These are phyloP conservation scores for Megathymus violae DNA, from an alignment of 1,140 invertebrate species.

Conservation along the genomic window DNA sequence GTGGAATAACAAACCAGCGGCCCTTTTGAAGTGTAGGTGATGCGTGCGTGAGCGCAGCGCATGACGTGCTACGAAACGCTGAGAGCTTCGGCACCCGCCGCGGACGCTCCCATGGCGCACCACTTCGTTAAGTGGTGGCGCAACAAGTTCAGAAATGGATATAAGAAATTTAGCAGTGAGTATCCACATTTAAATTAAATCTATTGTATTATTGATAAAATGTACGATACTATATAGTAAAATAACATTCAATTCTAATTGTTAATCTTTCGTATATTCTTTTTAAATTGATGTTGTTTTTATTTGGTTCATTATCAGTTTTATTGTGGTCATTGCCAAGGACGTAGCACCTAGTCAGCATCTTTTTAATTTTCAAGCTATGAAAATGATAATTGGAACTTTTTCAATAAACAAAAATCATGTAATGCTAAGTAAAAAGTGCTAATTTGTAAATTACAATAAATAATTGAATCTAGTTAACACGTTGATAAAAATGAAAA, in stretches of 20 bases:
- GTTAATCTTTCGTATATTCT: neutral
- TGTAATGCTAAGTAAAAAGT: too few species aligned
- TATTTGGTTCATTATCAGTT: neutral
- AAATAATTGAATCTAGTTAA: too few species aligned
- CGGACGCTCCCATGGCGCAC: slow-evolving; percentile 88
- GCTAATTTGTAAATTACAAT: too few species aligned
- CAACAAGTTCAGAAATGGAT: slow-evolving; percentile 89
- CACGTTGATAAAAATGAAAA: too few species aligned
- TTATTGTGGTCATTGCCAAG: neutral
- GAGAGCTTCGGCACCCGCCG: slow-evolving; percentile 80
- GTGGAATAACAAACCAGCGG: slow-evolving; percentile 69
- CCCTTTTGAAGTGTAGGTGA: slow-evolving; percentile 80
- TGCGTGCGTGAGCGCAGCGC: slow-evolving; percentile 83
- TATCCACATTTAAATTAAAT: slow-evolving; percentile 24
- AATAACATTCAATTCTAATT: neutral
- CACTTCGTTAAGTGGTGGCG: slow-evolving; percentile 91
- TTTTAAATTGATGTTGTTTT: neutral
- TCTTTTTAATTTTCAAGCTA: neutral
- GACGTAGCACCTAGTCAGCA: neutral
- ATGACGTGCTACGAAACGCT: slow-evolving; percentile 84
- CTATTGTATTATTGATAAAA: neutral
- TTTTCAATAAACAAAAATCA: too few species aligned
- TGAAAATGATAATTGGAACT: too few species aligned
- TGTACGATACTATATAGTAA: neutral
- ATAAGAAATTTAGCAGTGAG: slow-evolving; percentile 89